These are phyloP conservation scores for Neocrepidodera transversa DNA, from an alignment of 2,888 invertebrate genomes.

Conservation along the genomic window DNA sequence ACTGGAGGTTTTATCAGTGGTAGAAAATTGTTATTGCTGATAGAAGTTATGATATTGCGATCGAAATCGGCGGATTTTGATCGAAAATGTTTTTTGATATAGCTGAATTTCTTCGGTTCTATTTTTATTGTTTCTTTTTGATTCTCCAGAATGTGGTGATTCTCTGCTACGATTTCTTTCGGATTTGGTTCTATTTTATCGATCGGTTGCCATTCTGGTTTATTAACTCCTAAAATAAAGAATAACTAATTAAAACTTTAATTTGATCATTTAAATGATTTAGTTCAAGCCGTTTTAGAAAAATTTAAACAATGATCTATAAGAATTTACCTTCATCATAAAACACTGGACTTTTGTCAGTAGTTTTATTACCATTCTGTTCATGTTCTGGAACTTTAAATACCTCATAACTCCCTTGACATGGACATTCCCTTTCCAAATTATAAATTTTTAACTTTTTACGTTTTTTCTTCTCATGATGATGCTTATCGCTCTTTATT, in stretches of 20 bases:
- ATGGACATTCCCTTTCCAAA: conserved; percentile 45
- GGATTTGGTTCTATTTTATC: conserved; percentile 1
- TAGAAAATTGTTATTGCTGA: conserved; percentile 43
- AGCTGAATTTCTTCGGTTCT: conserved; percentile 14
- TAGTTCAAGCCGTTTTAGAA: too few relatives aligned
- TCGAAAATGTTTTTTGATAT: conserved; percentile 20
- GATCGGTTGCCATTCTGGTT: not conserved
- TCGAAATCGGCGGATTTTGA: conserved; percentile 21
- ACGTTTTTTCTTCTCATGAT: conserved; percentile 47
- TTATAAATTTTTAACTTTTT: conserved; percentile 45
- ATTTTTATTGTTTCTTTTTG: not conserved
- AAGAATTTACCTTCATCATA: not conserved
- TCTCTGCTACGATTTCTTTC: not conserved
- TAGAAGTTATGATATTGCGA: conserved; percentile 34
- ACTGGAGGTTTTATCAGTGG: conserved; percentile 59
- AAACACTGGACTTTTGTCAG: conserved; percentile 52
- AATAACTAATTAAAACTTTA: not conserved
- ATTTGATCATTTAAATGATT: too few relatives aligned
- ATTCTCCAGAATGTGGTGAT: not conserved
- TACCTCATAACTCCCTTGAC: conserved; percentile 51
- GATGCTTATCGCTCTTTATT: conserved; percentile 49
- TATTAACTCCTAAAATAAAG: not conserved
- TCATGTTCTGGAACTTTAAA: conserved; percentile 60
- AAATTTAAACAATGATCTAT: too few relatives aligned
- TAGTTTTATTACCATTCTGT: conserved; percentile 56